These are phyloP conservation scores for Pelodiscus sinensis DNA, from an alignment of 2,113 vertebrate species.

Conservation along the genomic window DNA sequence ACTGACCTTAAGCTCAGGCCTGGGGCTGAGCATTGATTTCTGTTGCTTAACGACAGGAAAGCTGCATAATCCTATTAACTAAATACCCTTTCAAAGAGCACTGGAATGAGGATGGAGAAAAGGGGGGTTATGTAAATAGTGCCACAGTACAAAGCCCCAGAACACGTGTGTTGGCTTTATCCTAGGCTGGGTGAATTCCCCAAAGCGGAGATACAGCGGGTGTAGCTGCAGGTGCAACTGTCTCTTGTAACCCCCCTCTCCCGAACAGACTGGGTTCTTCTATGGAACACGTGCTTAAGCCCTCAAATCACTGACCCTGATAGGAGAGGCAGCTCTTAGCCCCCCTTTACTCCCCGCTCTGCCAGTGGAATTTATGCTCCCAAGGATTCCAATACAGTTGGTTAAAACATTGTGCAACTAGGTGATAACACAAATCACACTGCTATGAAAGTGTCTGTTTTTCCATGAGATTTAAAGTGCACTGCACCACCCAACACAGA, in stretches of 20 bases:
- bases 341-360: fast-evolving
- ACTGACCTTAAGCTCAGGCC: constrained; percentile 22
- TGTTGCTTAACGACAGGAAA: constrained; percentile 62
- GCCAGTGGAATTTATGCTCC: fast-evolving
- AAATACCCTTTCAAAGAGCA: constrained; percentile 53
- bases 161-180: fast-evolving
- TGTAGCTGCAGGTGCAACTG: fast-evolving
- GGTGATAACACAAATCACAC: not conserved
- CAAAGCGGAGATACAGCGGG: fast-evolving
- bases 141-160: not conserved
- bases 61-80: constrained; percentile 71
- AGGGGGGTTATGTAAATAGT: not conserved
- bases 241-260: not conserved
- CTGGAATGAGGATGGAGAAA: not conserved
- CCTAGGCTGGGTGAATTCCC: fast-evolving
- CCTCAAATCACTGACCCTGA: not conserved
- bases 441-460: not conserved
- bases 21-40: constrained; percentile 55
- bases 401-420: not conserved
- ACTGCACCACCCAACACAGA: not conserved
- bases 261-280: not conserved
- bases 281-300: not conserved
- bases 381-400: not conserved
- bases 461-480: not conserved
- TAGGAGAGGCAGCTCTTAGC: not conserved